These are phyloP conservation scores for Sphaerodactylus townsendi DNA, from an alignment of 2,113 vertebrate genomes.

Conservation along the genomic window DNA sequence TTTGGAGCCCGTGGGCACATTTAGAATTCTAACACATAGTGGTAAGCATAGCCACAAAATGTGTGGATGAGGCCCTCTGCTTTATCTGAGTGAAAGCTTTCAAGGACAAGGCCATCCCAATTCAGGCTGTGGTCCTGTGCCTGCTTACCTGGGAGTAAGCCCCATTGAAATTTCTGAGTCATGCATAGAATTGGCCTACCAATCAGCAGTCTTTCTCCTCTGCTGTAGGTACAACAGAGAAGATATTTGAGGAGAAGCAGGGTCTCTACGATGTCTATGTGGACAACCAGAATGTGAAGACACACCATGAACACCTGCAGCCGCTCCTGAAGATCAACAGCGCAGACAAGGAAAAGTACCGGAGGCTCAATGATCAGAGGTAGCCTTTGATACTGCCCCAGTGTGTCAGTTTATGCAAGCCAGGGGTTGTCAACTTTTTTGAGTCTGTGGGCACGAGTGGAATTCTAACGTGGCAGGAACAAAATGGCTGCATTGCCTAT, in stretches of 20 bases:
- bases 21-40: too few species aligned
- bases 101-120: too few species aligned
- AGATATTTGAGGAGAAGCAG: constrained; percentile 96
- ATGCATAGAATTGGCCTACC: background rate
- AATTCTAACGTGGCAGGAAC: too few species aligned
- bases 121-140: too few species aligned
- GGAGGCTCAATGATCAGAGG: constrained; percentile 96
- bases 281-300: constrained; percentile 99
- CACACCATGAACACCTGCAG: constrained; percentile 86
- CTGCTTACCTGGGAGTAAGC: too few species aligned
- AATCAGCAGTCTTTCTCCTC: background rate
- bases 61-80: too few species aligned
- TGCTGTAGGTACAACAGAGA: constrained; percentile 92
- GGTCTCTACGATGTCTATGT: constrained; percentile 94
- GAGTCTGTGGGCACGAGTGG: too few species aligned
- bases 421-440: too few species aligned
- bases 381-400: constrained; percentile 40
- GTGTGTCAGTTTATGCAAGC: background rate
- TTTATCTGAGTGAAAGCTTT: too few species aligned
- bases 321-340: constrained; percentile 89
- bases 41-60: too few species aligned
- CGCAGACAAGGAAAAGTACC: constrained; percentile 92
- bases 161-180: background rate
- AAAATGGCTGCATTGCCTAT: too few species aligned
- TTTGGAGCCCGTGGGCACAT: too few species aligned